phyloP scores from a whole-genome alignment of 2,797 vertebrate species.

The Parauchenoglanis ngamensis region DNA sequence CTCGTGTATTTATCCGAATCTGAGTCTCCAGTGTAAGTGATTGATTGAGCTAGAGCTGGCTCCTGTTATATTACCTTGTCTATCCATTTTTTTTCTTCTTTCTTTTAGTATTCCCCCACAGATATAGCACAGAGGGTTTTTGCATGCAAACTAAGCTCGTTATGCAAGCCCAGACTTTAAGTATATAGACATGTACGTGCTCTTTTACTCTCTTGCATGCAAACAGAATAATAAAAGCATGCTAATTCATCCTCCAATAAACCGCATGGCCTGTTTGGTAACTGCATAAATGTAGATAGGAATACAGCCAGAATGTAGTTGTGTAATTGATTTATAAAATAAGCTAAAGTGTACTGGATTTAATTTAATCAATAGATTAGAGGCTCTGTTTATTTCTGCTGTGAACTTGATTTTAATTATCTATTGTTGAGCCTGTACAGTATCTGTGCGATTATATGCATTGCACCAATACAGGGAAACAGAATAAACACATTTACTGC shows the following conservation, averaged over 20 bases:
- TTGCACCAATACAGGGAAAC: no score
- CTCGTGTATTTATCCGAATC: neutral
- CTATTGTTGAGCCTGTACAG: neutral
- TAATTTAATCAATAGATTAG: neutral
- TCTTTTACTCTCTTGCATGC: neutral
- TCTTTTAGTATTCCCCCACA: neutral
- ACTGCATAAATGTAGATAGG: neutral
- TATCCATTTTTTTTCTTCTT: neutral
- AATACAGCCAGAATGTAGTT: neutral
- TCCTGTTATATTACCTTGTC: neutral
- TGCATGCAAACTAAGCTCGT: constrained; percentile 4
- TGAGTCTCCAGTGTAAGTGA: neutral
- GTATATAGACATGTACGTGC: neutral
- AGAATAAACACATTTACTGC: neutral
- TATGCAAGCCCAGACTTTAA: neutral
- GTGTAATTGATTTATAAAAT: neutral
- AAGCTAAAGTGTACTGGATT: neutral
- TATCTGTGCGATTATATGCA: neutral
- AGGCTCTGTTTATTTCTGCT: neutral
- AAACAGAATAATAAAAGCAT: neutral
- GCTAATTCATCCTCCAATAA: neutral
- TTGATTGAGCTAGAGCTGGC: neutral
- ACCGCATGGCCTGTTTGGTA: neutral
- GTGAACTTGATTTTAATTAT: neutral
- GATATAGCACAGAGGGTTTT: neutral